A percentile compares a stretch with the other conserved stretches of the same genome.
Evolutionary conservation across 2,797 vertebrate genomes (phyloP).

Genomic region (Galago senegalensis): DNA sequence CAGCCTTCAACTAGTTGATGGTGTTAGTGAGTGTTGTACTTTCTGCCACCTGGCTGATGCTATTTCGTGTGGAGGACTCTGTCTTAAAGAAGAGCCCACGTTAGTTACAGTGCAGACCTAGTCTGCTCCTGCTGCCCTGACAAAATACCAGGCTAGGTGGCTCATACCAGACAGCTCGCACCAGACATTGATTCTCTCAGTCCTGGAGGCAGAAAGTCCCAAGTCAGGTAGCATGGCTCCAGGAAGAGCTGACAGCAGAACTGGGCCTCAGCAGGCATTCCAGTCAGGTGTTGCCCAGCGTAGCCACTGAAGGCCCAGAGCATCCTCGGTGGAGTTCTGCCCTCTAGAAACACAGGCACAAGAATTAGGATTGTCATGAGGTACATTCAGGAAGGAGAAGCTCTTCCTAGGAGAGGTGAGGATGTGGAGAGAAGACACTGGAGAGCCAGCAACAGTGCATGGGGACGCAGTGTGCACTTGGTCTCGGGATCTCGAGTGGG

Average conservation of each 20-base stretch:
- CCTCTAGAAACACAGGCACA: background rate
- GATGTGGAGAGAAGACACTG: background rate
- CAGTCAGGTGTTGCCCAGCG: background rate
- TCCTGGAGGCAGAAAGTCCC: background rate
- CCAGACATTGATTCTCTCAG: background rate
- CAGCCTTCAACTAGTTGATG: too few relatives aligned
- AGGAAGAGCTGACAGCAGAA: background rate
- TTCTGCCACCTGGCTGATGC: too few relatives aligned
- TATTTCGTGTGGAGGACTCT: too few relatives aligned
- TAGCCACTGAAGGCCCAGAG: background rate
- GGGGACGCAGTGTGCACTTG: background rate
- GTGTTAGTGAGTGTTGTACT: fast-evolving
- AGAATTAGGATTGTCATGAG: background rate
- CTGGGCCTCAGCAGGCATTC: background rate
- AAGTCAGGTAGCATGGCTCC: background rate
- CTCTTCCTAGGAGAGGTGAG: background rate
- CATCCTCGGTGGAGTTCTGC: background rate
- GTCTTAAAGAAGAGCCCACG: background rate
- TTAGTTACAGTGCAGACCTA: background rate
- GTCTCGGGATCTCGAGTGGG: background rate
- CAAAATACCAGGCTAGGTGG: background rate
- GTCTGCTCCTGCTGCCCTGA: background rate
- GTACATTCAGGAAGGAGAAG: background rate
- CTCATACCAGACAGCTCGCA: background rate
- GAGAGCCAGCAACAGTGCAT: background rate